Base-by-base conservation (phyloP, 2,113 vertebrate genomes). In the Megaleporinus macrocephalus region DNA sequence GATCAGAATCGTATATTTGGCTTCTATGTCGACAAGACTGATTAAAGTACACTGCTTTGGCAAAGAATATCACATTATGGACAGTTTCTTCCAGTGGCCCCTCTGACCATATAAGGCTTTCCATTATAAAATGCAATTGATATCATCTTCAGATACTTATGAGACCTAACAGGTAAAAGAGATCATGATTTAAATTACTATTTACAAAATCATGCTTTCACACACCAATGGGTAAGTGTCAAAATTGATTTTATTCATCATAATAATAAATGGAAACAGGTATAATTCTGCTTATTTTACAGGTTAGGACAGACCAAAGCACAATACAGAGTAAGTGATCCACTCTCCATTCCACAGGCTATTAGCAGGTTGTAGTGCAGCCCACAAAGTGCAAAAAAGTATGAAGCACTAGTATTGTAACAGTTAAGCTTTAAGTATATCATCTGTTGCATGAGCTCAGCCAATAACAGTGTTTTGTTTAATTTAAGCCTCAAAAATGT, bases 201-300 rank as follows among this genome's bases (percentile, higher is more conserved):
- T 44, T 44, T 44, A 44, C 41, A 61, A 12, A 24, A 26, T 61
- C 59, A 26, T 10, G n/a, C 59, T 61, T 24, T 61, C 20, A 12
- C 24, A 0, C 11, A 11, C 24, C 20, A n/a, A 11, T 12, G n/a
- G 59, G 59, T 61, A 2, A 26, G 24, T 24, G 6, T 15, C 0
- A 24, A 61, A 78, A 88, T 87, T 84, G 87, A 88, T 86, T 89
- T 86, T n/a, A n/a, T n/a, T n/a, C n/a, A n/a, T n/a, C 3, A 4
- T 7, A 36, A 4, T 27, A 87, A 65, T 76, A 41, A 30, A 78
- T 76, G 15, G 81, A 80, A 88, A 51, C 18, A 59, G 44, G 47
- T 7, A 44, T 44, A 72, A 51, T 55, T 71, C 83, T 84, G 78
- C 74, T 75, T 33, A 24, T 57, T 22, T 36, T 49, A n/a, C 74